Evolutionary conservation across 2,113 vertebrate genomes (phyloP).

Genomic region (Danionella cerebrum): DNA sequence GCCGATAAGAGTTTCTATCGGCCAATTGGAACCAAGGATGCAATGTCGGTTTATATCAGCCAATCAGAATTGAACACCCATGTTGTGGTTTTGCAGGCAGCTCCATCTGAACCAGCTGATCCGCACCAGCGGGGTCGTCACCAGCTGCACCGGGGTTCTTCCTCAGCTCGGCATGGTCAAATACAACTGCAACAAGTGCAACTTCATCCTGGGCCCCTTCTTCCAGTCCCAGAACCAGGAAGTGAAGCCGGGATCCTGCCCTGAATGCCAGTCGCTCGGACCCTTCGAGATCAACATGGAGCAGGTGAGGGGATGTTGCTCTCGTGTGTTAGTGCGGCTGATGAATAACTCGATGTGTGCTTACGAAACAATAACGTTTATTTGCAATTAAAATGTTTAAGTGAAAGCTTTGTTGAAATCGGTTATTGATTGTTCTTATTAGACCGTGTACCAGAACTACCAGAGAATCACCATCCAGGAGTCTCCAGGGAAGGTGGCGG

Average conservation of each 20-base stretch:
- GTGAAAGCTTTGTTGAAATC: too few species aligned
- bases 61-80: too few species aligned
- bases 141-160: constrained; percentile 87
- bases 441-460: constrained; percentile 98
- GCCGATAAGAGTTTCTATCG: too few species aligned
- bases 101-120: constrained; percentile 97
- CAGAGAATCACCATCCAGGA: constrained; percentile 97
- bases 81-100: constrained; percentile 63
- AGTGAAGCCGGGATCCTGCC: constrained; percentile 93
- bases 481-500: constrained; percentile 89
- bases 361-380: too few species aligned
- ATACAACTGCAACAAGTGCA: constrained; percentile 96
- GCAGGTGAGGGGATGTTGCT: constrained; percentile 65
- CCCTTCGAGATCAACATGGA: constrained; percentile 99
- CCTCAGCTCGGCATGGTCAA: constrained; percentile 97
- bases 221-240: constrained; percentile 97
- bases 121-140: constrained; percentile 91
- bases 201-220: constrained; percentile 88
- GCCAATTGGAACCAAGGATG: too few species aligned
- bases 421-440: neutral
- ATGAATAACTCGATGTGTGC: too few species aligned
- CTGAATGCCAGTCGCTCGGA: constrained; percentile 88
- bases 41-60: too few species aligned
- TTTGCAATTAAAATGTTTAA: too few species aligned
- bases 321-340: too few species aligned